phyloP scores from a whole-genome alignment of 2,797 vertebrate genomes.

The Danionella dracula region DNA sequence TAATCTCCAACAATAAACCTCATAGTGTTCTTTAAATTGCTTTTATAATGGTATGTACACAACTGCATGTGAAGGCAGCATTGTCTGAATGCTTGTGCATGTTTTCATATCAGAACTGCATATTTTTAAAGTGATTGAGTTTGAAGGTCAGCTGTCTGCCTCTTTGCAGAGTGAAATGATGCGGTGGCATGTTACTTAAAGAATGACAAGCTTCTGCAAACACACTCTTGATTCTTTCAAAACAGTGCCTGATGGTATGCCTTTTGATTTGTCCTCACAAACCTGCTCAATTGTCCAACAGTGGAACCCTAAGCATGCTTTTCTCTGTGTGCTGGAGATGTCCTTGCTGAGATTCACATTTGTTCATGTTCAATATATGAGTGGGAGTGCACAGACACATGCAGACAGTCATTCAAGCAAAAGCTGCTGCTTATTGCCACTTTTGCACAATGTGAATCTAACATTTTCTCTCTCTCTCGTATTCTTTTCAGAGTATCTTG shows the following conservation, averaged over 20 bases:
- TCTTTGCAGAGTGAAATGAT: slow-evolving; percentile 25
- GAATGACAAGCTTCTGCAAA: slow-evolving; percentile 23
- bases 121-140: slow-evolving; percentile 18
- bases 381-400: slow-evolving; percentile 12
- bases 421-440: not conserved
- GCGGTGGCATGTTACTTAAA: slow-evolving; percentile 1
- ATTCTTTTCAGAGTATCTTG: slow-evolving; percentile 68
- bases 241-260: slow-evolving; percentile 9
- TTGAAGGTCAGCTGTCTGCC: slow-evolving; percentile 31
- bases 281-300: slow-evolving; percentile 31
- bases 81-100: slow-evolving; percentile 4
- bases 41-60: not conserved
- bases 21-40: not conserved
- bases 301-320: slow-evolving; percentile 8
- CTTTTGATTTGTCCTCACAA: slow-evolving; percentile 27
- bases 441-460: slow-evolving; percentile 11
- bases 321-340: slow-evolving; percentile 13
- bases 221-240: slow-evolving; percentile 18
- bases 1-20: not conserved
- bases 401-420: slow-evolving; percentile 3
- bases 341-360: slow-evolving; percentile 21
- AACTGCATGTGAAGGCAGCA: not conserved
- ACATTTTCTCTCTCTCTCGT: not conserved
- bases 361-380: slow-evolving; percentile 7
- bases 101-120: slow-evolving; percentile 5